Conservation (phyloP, 2,113 vertebrate genomes). For the Prolemur simus region DNA sequence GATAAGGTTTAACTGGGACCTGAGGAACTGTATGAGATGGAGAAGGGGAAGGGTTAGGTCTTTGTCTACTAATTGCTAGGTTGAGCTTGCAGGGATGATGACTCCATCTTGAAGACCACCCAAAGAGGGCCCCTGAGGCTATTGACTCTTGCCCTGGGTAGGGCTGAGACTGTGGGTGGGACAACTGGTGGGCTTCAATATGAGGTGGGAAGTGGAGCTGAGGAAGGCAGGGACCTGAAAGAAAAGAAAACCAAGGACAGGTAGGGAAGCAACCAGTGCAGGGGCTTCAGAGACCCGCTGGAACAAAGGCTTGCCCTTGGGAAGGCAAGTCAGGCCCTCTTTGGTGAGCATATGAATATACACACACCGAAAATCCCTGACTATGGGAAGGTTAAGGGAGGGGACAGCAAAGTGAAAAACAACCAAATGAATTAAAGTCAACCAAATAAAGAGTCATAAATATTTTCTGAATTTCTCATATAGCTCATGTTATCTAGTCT, state of each 20-base stretch:
- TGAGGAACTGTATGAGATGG: neutral
- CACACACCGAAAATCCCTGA: neutral
- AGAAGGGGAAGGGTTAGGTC: neutral
- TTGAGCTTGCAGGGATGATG: neutral
- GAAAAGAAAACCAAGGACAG: neutral
- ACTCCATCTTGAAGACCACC: neutral
- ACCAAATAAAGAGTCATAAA: conserved; percentile 73
- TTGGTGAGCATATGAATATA: neutral
- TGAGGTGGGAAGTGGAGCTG: neutral
- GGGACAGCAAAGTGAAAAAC: conserved; percentile 60
- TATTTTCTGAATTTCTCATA: conserved; percentile 71
- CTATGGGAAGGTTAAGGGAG: conserved; percentile 22
- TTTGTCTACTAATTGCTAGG: neutral
- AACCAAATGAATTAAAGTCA: conserved; percentile 73
- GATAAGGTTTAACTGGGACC: neutral
- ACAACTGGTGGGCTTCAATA: neutral
- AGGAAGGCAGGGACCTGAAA: neutral
- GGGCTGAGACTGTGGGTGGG: rapidly evolving
- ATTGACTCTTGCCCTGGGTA: rapidly evolving
- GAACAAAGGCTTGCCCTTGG: neutral
- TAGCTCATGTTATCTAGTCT: conserved; percentile 51
- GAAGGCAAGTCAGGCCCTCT: neutral
- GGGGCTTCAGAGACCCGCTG: neutral
- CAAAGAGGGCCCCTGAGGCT: rapidly evolving
- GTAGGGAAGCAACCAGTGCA: neutral